Evolutionary conservation across 2,888 invertebrate species (phyloP).

Genomic region (Lysandra coridon): DNA sequence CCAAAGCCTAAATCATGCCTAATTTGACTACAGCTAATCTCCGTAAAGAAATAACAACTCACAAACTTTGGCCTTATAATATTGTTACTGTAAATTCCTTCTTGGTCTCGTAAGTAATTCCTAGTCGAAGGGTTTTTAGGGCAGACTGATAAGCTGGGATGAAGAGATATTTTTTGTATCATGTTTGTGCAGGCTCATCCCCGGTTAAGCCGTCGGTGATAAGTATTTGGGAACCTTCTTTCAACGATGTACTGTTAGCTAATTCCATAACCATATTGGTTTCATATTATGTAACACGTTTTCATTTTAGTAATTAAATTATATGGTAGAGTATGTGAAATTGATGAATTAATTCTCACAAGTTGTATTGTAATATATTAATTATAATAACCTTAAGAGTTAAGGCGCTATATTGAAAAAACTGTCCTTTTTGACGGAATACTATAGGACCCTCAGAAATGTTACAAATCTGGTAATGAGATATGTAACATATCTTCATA

Average conservation of each 20-base stretch:
- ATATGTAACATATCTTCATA: too few relatives aligned
- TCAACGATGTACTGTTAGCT: not conserved
- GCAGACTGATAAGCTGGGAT: conserved; percentile 23
- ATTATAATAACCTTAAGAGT: too few relatives aligned
- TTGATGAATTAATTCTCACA: too few relatives aligned
- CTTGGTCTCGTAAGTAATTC: not conserved
- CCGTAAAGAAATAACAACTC: not conserved
- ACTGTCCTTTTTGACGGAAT: too few relatives aligned
- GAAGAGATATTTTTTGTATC: conserved; percentile 10
- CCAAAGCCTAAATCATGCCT: too few relatives aligned
- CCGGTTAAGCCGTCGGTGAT: not conserved
- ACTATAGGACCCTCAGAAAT: too few relatives aligned
- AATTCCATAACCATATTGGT: not conserved
- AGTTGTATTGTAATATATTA: too few relatives aligned
- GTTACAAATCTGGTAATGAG: too few relatives aligned
- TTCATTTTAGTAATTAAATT: too few relatives aligned
- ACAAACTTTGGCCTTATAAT: not conserved
- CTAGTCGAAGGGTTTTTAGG: not conserved
- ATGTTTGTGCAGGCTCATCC: not conserved
- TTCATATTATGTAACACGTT: not conserved
- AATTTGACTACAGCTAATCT: too few relatives aligned
- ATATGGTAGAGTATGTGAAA: too few relatives aligned
- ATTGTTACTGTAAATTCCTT: not conserved
- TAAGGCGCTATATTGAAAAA: too few relatives aligned
- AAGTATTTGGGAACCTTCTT: not conserved